These are phyloP conservation scores for Phaedon cochleariae DNA, from an alignment of 2,888 invertebrate genomes.

Conservation along the genomic window DNA sequence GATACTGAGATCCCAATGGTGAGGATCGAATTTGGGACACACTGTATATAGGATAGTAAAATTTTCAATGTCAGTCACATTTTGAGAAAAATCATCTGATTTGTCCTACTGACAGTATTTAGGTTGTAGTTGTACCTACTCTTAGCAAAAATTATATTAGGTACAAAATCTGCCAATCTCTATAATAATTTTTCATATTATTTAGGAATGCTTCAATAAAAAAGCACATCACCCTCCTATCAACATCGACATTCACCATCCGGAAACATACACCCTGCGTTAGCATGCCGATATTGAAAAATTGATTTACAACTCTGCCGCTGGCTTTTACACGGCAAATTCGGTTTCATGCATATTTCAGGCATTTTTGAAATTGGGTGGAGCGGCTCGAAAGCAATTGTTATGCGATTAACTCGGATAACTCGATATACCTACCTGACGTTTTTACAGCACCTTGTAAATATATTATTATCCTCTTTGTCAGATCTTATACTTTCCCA, in stretches of 20 bases:
- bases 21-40: too few relatives aligned
- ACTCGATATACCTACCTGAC: constrained; percentile 17
- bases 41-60: too few relatives aligned
- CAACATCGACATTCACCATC: constrained; percentile 20
- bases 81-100: too few relatives aligned
- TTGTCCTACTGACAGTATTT: too few relatives aligned
- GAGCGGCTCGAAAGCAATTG: constrained; percentile 29
- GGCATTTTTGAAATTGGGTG: constrained; percentile 40
- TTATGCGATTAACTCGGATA: constrained; percentile 36
- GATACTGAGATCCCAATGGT: too few relatives aligned
- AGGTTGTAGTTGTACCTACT: too few relatives aligned
- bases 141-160: too few relatives aligned
- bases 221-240: constrained; percentile 27
- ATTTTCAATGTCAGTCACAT: too few relatives aligned
- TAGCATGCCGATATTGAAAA: constrained; percentile 47
- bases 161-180: too few relatives aligned
- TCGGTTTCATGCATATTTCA: constrained; percentile 53
- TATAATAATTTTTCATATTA: too few relatives aligned
- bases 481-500: constrained; percentile 27
- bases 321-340: constrained; percentile 44
- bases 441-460: constrained; percentile 23
- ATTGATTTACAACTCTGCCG: constrained; percentile 46
- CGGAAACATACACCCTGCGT: constrained; percentile 46
- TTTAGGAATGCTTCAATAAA: not conserved
- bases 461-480: constrained; percentile 31